These are phyloP conservation scores for Galerucella pusilla DNA, from an alignment of 2,888 invertebrate species.

Conservation along the genomic window DNA sequence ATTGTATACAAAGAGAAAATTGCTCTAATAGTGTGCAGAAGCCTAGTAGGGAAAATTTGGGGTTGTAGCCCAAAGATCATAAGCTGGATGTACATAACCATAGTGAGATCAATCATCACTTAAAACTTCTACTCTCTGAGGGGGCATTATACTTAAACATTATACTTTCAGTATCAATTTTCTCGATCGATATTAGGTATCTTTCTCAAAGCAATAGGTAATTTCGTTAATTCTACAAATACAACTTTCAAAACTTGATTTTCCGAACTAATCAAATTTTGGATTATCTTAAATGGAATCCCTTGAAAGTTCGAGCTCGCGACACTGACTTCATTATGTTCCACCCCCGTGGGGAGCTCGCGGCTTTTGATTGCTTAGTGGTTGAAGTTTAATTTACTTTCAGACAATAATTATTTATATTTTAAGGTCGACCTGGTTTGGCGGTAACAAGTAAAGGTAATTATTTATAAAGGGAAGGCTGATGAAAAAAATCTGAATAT, in stretches of 20 bases:
- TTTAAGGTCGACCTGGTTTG: background rate
- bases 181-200: too few species aligned
- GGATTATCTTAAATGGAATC: background rate
- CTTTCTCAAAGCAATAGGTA: background rate
- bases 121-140: too few species aligned
- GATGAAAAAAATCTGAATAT: background rate
- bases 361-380: slow-evolving; percentile 1
- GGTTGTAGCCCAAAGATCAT: too few species aligned
- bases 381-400: background rate
- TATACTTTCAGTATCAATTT: too few species aligned
- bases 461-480: background rate
- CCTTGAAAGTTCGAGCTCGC: background rate
- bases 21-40: too few species aligned
- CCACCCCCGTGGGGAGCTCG: slow-evolving; percentile 1
- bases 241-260: background rate
- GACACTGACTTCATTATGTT: slow-evolving; percentile 1
- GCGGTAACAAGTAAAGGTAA: background rate
- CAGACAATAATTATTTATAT: slow-evolving; percentile 4
- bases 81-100: too few species aligned
- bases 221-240: background rate
- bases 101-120: too few species aligned
- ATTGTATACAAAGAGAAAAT: too few species aligned
- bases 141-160: too few species aligned
- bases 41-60: too few species aligned
- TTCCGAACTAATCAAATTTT: background rate